Conservation (phyloP, 35 echinoderm and acorn worm species). For the Nesometra sesokonis region DNA sequence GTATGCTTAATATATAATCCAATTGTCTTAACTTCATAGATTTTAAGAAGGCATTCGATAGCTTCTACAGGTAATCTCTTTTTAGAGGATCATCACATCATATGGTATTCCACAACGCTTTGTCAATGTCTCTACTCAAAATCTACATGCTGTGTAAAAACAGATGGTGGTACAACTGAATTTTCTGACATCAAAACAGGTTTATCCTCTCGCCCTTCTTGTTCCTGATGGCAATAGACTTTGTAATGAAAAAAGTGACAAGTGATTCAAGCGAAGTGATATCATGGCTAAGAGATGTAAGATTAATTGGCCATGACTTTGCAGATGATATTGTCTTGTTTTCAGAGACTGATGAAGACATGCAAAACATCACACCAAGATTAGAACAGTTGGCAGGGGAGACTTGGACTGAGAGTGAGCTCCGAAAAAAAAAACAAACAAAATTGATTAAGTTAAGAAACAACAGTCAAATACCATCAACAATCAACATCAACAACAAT, state of each 20-base stretch:
- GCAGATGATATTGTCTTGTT: too few relatives aligned
- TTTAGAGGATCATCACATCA: not conserved
- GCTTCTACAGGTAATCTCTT: conserved; percentile 12
- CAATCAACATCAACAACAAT: too few relatives aligned
- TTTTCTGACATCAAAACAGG: not conserved
- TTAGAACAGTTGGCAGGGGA: not conserved
- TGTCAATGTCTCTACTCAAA: not conserved
- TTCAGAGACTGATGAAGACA: too few relatives aligned
- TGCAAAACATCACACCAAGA: too few relatives aligned
- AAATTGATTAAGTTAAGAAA: too few relatives aligned
- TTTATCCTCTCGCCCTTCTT: not conserved
- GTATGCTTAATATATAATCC: too few relatives aligned
- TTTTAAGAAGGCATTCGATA: conserved; percentile 42
- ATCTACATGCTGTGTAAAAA: not conserved
- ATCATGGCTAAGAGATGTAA: too few relatives aligned
- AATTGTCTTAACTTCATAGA: conserved; percentile 40
- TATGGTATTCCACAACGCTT: conserved; percentile 36
- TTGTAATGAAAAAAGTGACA: not conserved
- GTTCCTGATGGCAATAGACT: not conserved
- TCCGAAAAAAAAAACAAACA: too few relatives aligned
- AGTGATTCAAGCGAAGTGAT: not conserved
- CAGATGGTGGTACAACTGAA: not conserved
- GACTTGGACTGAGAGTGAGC: too few relatives aligned
- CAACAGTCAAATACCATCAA: too few relatives aligned
- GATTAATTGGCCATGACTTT: too few relatives aligned